Evolutionary conservation across 2,797 vertebrate species (phyloP).

Genomic region (Sebastes paucispinis): DNA sequence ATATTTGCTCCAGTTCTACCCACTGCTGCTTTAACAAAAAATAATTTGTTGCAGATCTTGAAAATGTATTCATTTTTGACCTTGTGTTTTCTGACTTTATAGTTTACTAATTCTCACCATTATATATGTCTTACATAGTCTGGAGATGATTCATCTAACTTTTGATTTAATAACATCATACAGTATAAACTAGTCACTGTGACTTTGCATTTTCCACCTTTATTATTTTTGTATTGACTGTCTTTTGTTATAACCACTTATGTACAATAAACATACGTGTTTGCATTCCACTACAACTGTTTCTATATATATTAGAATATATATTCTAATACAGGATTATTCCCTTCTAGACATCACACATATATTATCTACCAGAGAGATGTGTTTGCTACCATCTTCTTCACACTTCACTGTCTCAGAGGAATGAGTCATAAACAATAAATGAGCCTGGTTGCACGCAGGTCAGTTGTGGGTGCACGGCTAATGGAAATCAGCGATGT

Average conservation of each 20-base stretch:
- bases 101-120: not conserved
- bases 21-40: not conserved
- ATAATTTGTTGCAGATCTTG: not conserved
- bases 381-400: not conserved
- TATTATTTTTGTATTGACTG: not conserved
- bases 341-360: not conserved
- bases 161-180: not conserved
- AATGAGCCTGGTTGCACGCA: not conserved
- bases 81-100: not conserved
- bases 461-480: not conserved
- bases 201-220: not conserved
- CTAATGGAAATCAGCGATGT: not conserved
- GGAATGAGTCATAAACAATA: not conserved
- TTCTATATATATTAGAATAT: not conserved
- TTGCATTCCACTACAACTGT: not conserved
- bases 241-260: not conserved
- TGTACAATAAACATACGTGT: not conserved
- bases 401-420: not conserved
- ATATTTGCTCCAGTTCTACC: no score
- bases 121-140: not conserved
- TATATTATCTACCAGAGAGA: not conserved
- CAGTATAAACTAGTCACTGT: not conserved
- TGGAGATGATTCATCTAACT: not conserved
- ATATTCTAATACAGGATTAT: not conserved
- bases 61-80: not conserved